Conservation (phyloP, 2,113 vertebrate species). For the Solea senegalensis region DNA sequence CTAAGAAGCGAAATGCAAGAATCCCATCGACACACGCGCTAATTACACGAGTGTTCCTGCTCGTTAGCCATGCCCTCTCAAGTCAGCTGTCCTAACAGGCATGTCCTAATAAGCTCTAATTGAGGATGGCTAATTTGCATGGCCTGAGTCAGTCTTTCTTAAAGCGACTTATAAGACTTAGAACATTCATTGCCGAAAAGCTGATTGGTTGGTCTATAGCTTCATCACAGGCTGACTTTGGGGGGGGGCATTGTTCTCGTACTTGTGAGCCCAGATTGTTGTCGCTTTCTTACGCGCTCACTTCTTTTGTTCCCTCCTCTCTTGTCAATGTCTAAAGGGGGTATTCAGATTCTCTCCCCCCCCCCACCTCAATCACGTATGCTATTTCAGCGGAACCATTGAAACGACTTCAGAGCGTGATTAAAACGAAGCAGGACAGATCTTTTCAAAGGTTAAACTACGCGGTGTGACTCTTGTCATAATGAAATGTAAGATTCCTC, state of each 20-base stretch:
- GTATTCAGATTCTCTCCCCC: constrained; percentile 12
- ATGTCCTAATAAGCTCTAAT: constrained; percentile 79
- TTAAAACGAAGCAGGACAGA: constrained; percentile 68
- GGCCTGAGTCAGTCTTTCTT: constrained; percentile 59
- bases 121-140: constrained; percentile 72
- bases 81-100: constrained; percentile 72
- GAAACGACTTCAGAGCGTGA: constrained; percentile 70
- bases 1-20: constrained; percentile 57
- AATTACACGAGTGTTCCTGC: constrained; percentile 60
- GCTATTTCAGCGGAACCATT: constrained; percentile 70
- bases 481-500: constrained; percentile 51
- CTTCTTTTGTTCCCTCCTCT: neutral
- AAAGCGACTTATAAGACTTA: constrained; percentile 61
- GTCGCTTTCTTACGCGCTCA: constrained; percentile 13
- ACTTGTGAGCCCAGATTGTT: constrained; percentile 26
- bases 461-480: constrained; percentile 52
- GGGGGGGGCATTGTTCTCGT: constrained; percentile 26
- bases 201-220: constrained; percentile 50
- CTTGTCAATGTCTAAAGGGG: constrained; percentile 23
- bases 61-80: constrained; percentile 68
- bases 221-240: constrained; percentile 20
- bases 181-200: constrained; percentile 48
- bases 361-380: constrained; percentile 17
- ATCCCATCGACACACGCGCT: constrained; percentile 55
- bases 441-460: constrained; percentile 80